Evolutionary conservation across 2,888 invertebrate genomes (phyloP).

Genomic region (Hypomecis punctinalis): DNA sequence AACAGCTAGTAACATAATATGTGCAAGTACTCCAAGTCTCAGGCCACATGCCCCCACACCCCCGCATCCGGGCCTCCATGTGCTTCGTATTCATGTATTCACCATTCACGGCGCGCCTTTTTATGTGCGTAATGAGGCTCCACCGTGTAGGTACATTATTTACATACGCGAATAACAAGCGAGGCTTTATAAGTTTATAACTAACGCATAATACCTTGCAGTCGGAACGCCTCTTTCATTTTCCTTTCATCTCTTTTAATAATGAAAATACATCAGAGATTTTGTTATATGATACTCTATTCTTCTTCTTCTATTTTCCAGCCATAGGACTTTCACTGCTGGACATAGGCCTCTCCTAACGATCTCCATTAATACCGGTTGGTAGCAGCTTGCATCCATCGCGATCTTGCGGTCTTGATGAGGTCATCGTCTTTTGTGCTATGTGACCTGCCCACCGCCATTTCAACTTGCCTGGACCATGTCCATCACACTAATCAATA

Average conservation of each 20-base stretch:
- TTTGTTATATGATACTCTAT: too few relatives aligned
- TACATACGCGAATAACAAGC: not conserved
- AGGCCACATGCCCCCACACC: not conserved
- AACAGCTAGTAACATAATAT: not conserved
- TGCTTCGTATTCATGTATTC: conserved; percentile 30
- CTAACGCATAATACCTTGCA: not conserved
- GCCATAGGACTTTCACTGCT: too few relatives aligned
- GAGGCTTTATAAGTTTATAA: not conserved
- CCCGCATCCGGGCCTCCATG: not conserved
- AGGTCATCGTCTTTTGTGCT: too few relatives aligned
- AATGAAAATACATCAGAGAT: too few relatives aligned
- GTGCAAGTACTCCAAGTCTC: not conserved
- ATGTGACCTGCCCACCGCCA: too few relatives aligned
- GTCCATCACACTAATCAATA: too few relatives aligned
- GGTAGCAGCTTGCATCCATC: too few relatives aligned
- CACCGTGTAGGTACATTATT: not conserved
- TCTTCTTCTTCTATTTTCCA: too few relatives aligned
- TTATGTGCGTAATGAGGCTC: conserved; percentile 28
- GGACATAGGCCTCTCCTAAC: too few relatives aligned
- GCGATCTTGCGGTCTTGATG: too few relatives aligned
- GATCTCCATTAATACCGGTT: too few relatives aligned
- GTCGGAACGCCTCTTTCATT: not conserved
- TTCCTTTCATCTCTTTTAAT: not conserved
- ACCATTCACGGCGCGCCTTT: conserved; percentile 19
- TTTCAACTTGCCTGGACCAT: too few relatives aligned